A percentile compares a stretch with the other conserved stretches of the same genome.
Evolutionary conservation across 35 echinoderm and acorn worm genomes (phyloP).

Genomic region (Anneissia japonica): DNA sequence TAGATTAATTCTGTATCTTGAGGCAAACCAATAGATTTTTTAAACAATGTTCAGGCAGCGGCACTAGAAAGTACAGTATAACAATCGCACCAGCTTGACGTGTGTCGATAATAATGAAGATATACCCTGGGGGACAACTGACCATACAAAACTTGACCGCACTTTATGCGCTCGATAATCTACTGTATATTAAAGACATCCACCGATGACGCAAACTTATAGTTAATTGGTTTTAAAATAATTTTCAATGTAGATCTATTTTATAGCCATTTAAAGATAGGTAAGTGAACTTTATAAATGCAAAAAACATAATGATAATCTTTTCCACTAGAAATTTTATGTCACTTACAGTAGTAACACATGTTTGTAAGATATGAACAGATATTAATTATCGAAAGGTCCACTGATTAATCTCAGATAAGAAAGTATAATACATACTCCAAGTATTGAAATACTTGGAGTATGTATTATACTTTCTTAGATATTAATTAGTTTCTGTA

Average conservation of each 20-base stretch:
- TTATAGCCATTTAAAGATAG: background rate
- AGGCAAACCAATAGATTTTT: background rate
- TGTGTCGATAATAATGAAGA: background rate
- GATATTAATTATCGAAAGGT: no score
- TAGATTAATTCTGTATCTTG: background rate
- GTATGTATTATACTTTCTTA: no score
- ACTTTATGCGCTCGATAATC: background rate
- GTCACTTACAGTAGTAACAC: no score
- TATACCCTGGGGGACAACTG: background rate
- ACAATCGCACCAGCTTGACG: background rate
- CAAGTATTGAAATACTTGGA: no score
- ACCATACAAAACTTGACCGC: background rate
- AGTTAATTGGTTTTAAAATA: background rate
- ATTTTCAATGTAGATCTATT: background rate
- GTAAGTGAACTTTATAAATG: background rate
- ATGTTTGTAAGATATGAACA: no score
- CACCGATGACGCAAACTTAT: background rate
- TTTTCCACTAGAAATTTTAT: no score
- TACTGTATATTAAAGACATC: background rate
- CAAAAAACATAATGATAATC: no score
- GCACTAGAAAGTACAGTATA: background rate
- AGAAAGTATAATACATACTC: no score
- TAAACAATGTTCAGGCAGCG: background rate
- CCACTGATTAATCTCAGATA: no score
- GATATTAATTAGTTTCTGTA: no score